Conservation (phyloP, 2,888 invertebrate genomes). For the Psococerastis gibbosa region DNA sequence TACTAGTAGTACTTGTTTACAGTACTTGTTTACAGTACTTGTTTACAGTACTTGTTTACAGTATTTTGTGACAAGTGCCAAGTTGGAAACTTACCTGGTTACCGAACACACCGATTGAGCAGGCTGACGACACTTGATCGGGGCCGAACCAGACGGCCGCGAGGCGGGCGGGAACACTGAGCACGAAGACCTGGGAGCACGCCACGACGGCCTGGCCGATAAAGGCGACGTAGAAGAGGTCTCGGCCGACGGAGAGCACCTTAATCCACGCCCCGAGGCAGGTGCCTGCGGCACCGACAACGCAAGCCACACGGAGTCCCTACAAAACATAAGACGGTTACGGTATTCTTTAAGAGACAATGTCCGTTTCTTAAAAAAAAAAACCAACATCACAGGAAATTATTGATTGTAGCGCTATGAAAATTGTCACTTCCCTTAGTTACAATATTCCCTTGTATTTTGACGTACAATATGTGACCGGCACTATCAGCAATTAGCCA, state of each 20-base stretch:
- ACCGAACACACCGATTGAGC: slow-evolving; percentile 52
- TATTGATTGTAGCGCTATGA: no score
- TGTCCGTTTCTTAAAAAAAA: no score
- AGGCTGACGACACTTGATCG: slow-evolving; percentile 41
- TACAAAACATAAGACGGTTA: no score
- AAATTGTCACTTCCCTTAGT: no score
- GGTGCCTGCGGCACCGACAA: slow-evolving; percentile 35
- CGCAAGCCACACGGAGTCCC: slow-evolving; percentile 31
- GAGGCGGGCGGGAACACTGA: slow-evolving; percentile 44
- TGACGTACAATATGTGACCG: no score
- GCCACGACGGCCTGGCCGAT: slow-evolving; percentile 34
- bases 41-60: no score
- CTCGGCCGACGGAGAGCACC: slow-evolving; percentile 35
- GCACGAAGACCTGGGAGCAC: slow-evolving; percentile 40
- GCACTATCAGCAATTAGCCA: no score
- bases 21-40: no score
- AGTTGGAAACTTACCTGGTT: slow-evolving; percentile 37
- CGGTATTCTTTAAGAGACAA: no score
- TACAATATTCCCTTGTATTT: no score
- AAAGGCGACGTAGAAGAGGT: slow-evolving; percentile 40
- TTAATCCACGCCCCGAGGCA: slow-evolving; percentile 39
- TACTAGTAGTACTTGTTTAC: no score
- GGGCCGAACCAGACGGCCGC: slow-evolving; percentile 52
- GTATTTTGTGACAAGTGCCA: not conserved
- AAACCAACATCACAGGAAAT: no score